Evolutionary conservation across 2,888 invertebrate genomes (phyloP).

Genomic region (Hyposoter didymator): DNA sequence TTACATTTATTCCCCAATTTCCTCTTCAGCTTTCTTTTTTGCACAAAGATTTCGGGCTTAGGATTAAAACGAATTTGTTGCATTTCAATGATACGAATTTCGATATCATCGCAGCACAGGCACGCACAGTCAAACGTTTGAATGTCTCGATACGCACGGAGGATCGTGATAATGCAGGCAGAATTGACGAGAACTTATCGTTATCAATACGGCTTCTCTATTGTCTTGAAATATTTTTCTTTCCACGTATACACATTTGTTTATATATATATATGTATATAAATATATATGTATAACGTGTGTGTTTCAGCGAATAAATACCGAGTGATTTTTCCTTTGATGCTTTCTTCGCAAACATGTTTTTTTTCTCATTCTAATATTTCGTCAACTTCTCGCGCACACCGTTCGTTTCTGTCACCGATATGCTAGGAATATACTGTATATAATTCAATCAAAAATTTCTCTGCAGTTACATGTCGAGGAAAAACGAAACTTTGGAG

Average conservation of each 20-base stretch:
- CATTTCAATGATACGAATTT: not conserved
- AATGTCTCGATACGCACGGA: conserved; percentile 45
- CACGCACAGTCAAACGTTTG: conserved; percentile 30
- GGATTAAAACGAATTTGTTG: not conserved
- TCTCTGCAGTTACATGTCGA: not conserved
- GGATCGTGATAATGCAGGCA: conserved; percentile 60
- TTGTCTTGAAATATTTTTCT: conserved; percentile 62
- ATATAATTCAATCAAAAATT: conserved; percentile 32
- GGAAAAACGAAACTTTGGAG: conserved; percentile 13
- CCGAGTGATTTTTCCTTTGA: conserved; percentile 3
- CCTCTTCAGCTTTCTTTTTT: not conserved
- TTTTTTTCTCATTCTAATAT: conserved; percentile 18
- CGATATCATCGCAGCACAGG: conserved; percentile 21
- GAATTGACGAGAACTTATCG: conserved; percentile 63
- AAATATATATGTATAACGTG: conserved; percentile 62
- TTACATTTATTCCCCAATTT: not conserved
- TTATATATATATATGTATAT: too few species aligned
- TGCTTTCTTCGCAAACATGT: not conserved
- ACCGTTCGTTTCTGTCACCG: conserved; percentile 28
- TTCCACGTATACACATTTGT: not conserved
- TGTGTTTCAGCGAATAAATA: conserved; percentile 18
- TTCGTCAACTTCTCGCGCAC: conserved; percentile 29
- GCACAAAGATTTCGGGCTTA: not conserved
- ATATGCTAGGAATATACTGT: conserved; percentile 48
- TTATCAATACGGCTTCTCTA: conserved; percentile 60